Percentiles rank a stretch among this genome's conserved stretches.
phyloP scores from a whole-genome alignment of 1,140 invertebrate species.

The Venustaconcha ellipsiformis region DNA sequence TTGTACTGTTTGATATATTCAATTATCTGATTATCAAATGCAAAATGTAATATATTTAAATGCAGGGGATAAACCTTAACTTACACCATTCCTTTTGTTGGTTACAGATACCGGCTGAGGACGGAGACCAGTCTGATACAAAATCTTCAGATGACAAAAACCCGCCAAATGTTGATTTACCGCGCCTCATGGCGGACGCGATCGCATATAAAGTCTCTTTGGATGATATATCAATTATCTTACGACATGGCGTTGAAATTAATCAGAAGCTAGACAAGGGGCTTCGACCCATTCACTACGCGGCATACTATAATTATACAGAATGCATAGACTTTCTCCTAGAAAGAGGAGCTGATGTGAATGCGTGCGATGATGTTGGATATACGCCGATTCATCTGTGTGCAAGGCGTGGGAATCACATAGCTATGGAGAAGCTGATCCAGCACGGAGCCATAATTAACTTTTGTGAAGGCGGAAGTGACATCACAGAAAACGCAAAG shows the following conservation, averaged over 20 bases:
- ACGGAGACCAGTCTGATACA: too few species aligned
- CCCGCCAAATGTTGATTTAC: too few species aligned
- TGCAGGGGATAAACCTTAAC: too few species aligned
- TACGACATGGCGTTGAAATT: slow-evolving; percentile 54
- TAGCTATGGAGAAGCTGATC: slow-evolving; percentile 76
- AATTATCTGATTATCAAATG: too few species aligned
- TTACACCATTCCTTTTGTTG: too few species aligned
- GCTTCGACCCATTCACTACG: slow-evolving; percentile 90
- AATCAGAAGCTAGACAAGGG: slow-evolving; percentile 74
- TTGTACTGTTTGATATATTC: too few species aligned
- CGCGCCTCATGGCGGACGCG: too few species aligned
- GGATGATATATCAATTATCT: slow-evolving; percentile 78
- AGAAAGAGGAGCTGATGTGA: slow-evolving; percentile 80
- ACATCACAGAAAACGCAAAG: slow-evolving; percentile 39
- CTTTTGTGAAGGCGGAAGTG: slow-evolving; percentile 70
- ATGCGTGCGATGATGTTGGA: slow-evolving; percentile 89
- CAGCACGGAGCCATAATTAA: slow-evolving; percentile 85
- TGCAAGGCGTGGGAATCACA: slow-evolving; percentile 82
- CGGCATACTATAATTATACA: slow-evolving; percentile 86
- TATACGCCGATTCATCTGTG: slow-evolving; percentile 90
- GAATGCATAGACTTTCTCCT: slow-evolving; percentile 77
- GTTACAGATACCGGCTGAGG: too few species aligned
- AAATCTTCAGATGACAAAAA: too few species aligned
- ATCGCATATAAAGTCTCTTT: slow-evolving; percentile 67
- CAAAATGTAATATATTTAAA: too few species aligned